A percentile compares a stretch with the other conserved stretches of the same genome.
Evolutionary conservation across 1,140 invertebrate species (phyloP).

Genomic region (Drosophila rufa): DNA sequence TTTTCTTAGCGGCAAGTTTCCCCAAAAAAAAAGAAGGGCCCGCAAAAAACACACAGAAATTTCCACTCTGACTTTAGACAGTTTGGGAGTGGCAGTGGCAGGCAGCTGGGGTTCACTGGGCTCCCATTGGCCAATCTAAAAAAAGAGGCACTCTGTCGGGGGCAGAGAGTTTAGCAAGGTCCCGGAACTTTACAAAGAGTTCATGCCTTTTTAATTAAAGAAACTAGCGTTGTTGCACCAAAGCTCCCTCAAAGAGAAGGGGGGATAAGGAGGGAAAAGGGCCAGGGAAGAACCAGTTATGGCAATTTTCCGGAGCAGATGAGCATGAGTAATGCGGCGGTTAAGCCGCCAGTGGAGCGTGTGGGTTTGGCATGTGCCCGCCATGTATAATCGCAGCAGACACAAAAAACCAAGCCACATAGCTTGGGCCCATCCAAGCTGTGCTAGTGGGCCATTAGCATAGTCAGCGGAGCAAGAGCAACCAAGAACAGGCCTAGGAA

Average conservation of each 20-base stretch:
- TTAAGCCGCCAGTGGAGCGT: conserved; percentile 54
- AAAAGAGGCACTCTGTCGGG: conserved; percentile 3
- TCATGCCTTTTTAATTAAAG: conserved; percentile 72
- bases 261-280: background rate
- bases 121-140: conserved; percentile 1
- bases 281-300: conserved; percentile 43
- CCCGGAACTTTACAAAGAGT: conserved; percentile 58
- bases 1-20: conserved; percentile 49
- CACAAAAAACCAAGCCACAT: conserved; percentile 38
- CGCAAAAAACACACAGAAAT: conserved; percentile 18
- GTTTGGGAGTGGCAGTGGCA: conserved; percentile 36
- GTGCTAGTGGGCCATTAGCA: conserved; percentile 59
- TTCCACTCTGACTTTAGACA: conserved; percentile 49
- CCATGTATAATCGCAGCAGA: conserved; percentile 22
- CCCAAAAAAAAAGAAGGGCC: conserved; percentile 1
- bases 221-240: conserved; percentile 56
- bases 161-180: conserved; percentile 37
- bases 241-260: conserved; percentile 2
- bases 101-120: conserved; percentile 43
- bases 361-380: conserved; percentile 60
- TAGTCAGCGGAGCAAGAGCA: conserved; percentile 61
- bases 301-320: conserved; percentile 63
- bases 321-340: conserved; percentile 58
- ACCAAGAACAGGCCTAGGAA: conserved; percentile 27
- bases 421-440: conserved; percentile 29